Conservation (phyloP, 1,140 invertebrate genomes). For the Acromyrmex echinatior region DNA sequence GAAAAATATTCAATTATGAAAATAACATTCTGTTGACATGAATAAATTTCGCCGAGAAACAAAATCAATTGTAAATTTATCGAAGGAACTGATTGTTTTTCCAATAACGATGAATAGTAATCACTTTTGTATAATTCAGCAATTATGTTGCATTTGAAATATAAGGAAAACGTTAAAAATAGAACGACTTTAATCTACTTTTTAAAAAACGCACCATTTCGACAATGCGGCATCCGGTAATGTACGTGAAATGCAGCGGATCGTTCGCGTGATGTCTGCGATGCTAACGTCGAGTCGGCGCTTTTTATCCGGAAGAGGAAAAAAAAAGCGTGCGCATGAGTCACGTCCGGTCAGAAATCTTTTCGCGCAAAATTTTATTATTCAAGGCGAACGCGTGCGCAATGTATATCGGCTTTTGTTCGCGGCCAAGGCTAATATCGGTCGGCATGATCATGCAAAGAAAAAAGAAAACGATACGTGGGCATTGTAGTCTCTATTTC, state of each 20-base stretch:
- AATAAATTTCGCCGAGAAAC: background rate
- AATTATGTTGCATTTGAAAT: too few species aligned
- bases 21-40: background rate
- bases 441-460: background rate
- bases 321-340: conserved; percentile 29
- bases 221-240: background rate
- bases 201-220: background rate
- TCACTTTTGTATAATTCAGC: background rate
- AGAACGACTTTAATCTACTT: background rate
- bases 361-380: conserved; percentile 52
- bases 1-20: background rate
- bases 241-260: background rate
- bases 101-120: background rate
- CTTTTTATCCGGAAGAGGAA: conserved; percentile 21
- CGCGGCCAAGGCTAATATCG: conserved; percentile 47
- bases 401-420: conserved; percentile 40
- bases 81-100: background rate
- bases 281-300: conserved; percentile 1
- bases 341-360: conserved; percentile 44
- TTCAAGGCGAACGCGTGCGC: conserved; percentile 43
- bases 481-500: conserved; percentile 6
- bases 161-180: background rate
- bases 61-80: background rate
- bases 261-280: conserved; percentile 6
- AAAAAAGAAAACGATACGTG: background rate